A percentile compares a stretch with the other conserved stretches of the same genome.
Conservation (phyloP, 2,888 invertebrate species). For the Iselma pallidipennis region DNA sequence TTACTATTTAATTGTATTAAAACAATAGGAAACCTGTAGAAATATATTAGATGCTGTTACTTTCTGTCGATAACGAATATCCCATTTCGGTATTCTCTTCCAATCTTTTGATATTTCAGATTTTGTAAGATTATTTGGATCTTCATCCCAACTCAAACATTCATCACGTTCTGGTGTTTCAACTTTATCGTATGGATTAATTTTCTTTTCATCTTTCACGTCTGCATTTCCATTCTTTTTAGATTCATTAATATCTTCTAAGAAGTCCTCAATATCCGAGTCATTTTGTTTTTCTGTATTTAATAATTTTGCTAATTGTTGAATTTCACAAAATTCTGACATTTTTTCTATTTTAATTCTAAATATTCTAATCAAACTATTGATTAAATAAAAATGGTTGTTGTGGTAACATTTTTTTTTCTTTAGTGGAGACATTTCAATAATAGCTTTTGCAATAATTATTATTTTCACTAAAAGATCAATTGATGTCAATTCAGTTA, state of each 20-base stretch:
- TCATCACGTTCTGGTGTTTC: slow-evolving; percentile 40
- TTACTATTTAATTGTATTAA: neutral
- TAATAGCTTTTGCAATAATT: neutral
- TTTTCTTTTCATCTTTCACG: slow-evolving; percentile 28
- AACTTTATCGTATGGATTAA: slow-evolving; percentile 49
- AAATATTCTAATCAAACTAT: neutral
- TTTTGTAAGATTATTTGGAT: slow-evolving; percentile 50
- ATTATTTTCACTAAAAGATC: neutral
- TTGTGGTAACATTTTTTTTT: neutral
- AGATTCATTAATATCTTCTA: neutral
- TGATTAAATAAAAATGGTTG: neutral
- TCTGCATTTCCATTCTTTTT: neutral
- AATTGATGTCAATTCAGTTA: neutral
- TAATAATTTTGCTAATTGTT: slow-evolving; percentile 50
- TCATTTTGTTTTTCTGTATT: slow-evolving; percentile 40
- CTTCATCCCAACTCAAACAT: slow-evolving; percentile 58
- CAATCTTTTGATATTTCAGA: slow-evolving; percentile 58
- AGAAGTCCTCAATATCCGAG: slow-evolving; percentile 17
- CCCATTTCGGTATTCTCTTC: slow-evolving; percentile 72
- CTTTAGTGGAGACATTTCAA: too few relatives aligned
- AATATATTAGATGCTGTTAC: slow-evolving; percentile 86
- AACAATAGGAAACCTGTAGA: slow-evolving; percentile 66
- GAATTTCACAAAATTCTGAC: slow-evolving; percentile 44
- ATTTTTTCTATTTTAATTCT: slow-evolving; percentile 29
- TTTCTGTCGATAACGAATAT: slow-evolving; percentile 82